A percentile compares a stretch with the other conserved stretches of the same genome.
Evolutionary conservation across 2,888 invertebrate genomes (phyloP).

Genomic region (Zygogramma bicolorata): DNA sequence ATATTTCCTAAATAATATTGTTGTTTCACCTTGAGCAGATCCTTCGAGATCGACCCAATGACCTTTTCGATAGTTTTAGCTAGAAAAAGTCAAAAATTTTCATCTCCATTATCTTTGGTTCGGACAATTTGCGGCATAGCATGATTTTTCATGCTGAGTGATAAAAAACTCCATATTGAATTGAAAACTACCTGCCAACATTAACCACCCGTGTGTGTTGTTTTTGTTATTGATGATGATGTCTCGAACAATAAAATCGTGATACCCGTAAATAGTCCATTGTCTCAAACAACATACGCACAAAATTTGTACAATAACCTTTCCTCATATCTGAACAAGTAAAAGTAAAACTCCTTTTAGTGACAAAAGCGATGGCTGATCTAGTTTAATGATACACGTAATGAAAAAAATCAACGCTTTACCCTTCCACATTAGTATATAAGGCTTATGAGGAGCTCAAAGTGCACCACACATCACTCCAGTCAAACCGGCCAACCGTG

Average conservation of each 20-base stretch:
- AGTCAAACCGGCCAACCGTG: slow-evolving; percentile 35
- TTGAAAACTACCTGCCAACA: too few relatives aligned
- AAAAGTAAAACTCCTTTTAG: slow-evolving; percentile 44
- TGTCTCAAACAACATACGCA: neutral
- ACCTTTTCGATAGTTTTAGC: too few relatives aligned
- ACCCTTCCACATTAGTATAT: slow-evolving; percentile 53
- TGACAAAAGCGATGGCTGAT: slow-evolving; percentile 51
- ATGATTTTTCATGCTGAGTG: too few relatives aligned
- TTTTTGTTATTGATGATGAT: too few relatives aligned
- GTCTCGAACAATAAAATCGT: neutral
- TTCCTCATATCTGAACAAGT: slow-evolving; percentile 29
- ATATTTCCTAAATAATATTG: too few relatives aligned
- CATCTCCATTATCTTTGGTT: too few relatives aligned
- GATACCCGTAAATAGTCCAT: neutral
- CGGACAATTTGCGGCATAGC: too few relatives aligned
- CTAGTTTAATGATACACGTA: slow-evolving; percentile 53
- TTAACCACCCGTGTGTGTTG: too few relatives aligned
- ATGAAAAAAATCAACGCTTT: slow-evolving; percentile 47
- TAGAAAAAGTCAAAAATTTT: too few relatives aligned
- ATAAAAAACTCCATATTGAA: too few relatives aligned
- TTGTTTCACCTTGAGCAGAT: too few relatives aligned
- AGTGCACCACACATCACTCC: slow-evolving; percentile 47
- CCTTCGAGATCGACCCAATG: too few relatives aligned
- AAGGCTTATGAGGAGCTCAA: slow-evolving; percentile 38
- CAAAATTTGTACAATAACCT: slow-evolving; percentile 2